These are phyloP conservation scores for Linyphia triangularis DNA, from an alignment of 2,888 invertebrate genomes.

Conservation along the genomic window DNA sequence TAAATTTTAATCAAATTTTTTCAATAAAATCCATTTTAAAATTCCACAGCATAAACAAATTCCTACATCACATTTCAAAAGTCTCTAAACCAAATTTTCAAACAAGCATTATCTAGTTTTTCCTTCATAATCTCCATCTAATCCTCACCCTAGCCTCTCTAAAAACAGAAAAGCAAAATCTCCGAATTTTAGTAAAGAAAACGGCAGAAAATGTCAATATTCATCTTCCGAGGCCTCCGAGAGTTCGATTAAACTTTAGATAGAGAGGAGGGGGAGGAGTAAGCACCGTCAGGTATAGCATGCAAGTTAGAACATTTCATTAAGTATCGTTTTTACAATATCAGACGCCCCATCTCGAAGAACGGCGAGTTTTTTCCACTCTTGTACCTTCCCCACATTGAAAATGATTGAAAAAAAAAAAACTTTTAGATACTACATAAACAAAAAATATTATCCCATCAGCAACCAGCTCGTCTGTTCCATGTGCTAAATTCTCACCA, in stretches of 20 bases:
- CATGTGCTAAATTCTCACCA: conserved; percentile 68
- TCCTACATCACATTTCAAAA: not conserved
- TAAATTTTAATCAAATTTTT: not conserved
- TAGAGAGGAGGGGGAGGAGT: not conserved
- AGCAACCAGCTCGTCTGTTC: conserved; percentile 46
- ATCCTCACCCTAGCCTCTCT: not conserved
- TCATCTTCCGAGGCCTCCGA: conserved; percentile 16
- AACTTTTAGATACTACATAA: conserved; percentile 17
- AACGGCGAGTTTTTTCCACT: conserved; percentile 13
- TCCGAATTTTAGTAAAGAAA: conserved; percentile 38
- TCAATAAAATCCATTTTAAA: not conserved
- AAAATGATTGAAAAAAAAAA: conserved; percentile 65
- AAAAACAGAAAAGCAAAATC: conserved; percentile 13
- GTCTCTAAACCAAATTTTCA: not conserved
- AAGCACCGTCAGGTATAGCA: conserved; percentile 1
- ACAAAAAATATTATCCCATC: conserved; percentile 64
- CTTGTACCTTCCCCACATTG: not conserved
- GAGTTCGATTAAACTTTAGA: conserved; percentile 56
- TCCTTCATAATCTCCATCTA: conserved; percentile 26
- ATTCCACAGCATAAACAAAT: no score
- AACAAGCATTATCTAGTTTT: not conserved
- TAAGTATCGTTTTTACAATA: conserved; percentile 59
- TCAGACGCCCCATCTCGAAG: conserved; percentile 13
- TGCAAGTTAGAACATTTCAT: conserved; percentile 63
- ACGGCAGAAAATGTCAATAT: conserved; percentile 62